Base-by-base conservation (phyloP, 1,140 invertebrate genomes). In the Theocolax elegans region DNA sequence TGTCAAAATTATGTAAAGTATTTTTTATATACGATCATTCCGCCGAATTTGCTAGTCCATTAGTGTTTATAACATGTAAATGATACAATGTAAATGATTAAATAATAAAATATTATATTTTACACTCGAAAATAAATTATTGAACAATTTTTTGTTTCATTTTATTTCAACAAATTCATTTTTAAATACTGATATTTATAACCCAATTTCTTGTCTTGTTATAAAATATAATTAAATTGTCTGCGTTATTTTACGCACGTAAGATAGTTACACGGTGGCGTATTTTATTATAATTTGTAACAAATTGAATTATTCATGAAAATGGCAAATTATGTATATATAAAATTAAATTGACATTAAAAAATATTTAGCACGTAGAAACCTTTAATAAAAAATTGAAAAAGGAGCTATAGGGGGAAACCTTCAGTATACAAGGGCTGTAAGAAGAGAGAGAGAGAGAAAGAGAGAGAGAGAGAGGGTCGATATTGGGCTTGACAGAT, bases 401-500 rank as follows among this genome's bases (percentile, higher is more conserved):
- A 74, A 74, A 73, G 74, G 72, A 67, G 74, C 74, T 77, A 74
- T 78, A 77, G 74, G 75, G 76, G 77, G 72, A 73, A 74, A 81
- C 75, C 71, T 76, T 73, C 49, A 74, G 77, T 78, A 78, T 77
- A 67, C 68, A 77, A 79, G 77, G 81, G 80, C 81, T 81, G 79
- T 71, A 83, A 76, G 74, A 79, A 79, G 81, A 83, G 78, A 74
- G 76, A 77, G 76, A 84, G 82, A 83, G 83, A n/a, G n/a, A n/a
- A n/a, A n/a, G n/a, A n/a, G 77, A 74, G 79, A 79, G 81, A 83
- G 78, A 74, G 76, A 77, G 76, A 84, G 82, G 84, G 83, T 86
- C 84, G 84, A 86, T 86, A 85, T 86, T 83, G 79, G 81, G 69
- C 84, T 85, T 86, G 84, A 86, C 83, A 84, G 82, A 86, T 84